phyloP scores from a whole-genome alignment of 2,888 invertebrate species.

The Polydrusus pterygomalis region DNA sequence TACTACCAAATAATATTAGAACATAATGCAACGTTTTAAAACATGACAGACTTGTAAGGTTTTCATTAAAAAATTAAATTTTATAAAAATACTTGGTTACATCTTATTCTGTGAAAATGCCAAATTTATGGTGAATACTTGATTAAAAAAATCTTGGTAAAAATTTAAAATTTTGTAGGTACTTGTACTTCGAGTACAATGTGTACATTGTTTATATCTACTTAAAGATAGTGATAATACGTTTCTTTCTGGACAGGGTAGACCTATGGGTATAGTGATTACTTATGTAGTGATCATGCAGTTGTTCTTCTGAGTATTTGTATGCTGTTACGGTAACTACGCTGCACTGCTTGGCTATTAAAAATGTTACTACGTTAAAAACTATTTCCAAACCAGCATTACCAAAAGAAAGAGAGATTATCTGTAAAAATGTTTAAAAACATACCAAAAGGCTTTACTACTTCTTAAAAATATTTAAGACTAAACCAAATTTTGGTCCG shows the following conservation, averaged over 20 bases:
- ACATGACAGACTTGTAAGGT: too few species aligned
- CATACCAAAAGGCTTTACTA: background rate
- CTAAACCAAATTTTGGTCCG: too few species aligned
- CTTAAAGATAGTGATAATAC: too few species aligned
- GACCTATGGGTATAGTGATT: constrained; percentile 63
- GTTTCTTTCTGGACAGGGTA: constrained; percentile 60
- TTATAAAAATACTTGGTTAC: constrained; percentile 7
- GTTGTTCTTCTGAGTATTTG: background rate
- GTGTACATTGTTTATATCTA: too few species aligned
- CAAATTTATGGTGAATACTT: background rate
- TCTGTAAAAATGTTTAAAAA: background rate
- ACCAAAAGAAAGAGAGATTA: constrained; percentile 5
- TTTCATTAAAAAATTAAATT: too few species aligned
- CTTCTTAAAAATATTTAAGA: too few species aligned
- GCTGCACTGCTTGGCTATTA: constrained; percentile 2
- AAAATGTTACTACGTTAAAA: constrained; percentile 9
- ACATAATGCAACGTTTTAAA: too few species aligned
- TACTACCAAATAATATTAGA: too few species aligned
- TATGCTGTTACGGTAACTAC: constrained; percentile 24
- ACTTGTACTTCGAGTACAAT: too few species aligned
- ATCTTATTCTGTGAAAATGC: background rate
- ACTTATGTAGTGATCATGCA: constrained; percentile 52
- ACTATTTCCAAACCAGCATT: constrained; percentile 15
- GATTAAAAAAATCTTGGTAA: too few species aligned
- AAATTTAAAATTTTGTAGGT: too few species aligned